Evolutionary conservation across 2,113 vertebrate species (phyloP).

Genomic region (Pogona vitticeps): DNA sequence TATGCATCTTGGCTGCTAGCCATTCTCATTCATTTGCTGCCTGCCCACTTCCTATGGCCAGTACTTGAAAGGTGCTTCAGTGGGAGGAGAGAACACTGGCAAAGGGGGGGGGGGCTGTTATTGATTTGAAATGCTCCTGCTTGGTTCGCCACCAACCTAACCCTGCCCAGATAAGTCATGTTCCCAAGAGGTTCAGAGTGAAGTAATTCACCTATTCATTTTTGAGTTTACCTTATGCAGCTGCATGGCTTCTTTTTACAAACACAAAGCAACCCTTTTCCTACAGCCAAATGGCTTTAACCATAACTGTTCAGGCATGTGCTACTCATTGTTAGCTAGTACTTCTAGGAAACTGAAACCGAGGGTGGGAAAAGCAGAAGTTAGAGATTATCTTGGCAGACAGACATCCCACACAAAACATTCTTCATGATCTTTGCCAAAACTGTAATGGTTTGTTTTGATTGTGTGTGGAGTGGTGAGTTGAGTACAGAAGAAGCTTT

Average conservation of each 20-base stretch:
- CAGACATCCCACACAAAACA: rapidly evolving
- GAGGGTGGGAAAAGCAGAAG: neutral
- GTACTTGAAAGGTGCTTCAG: neutral
- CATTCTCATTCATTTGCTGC: no score
- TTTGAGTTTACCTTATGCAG: neutral
- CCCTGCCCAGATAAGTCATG: neutral
- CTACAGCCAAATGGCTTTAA: neutral
- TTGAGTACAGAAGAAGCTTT: neutral
- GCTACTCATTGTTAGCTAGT: neutral
- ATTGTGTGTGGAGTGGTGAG: neutral
- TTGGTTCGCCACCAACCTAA: no score
- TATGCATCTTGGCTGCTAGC: neutral
- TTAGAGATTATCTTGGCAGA: neutral
- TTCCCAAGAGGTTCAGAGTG: neutral
- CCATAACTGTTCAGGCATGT: neutral
- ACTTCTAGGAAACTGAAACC: neutral
- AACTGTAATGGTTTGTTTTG: neutral
- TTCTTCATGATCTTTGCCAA: neutral
- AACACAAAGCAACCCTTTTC: neutral
- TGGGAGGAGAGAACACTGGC: neutral
- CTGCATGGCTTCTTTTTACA: neutral
- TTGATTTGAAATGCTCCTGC: no score
- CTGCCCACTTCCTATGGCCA: neutral
- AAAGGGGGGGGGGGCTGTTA: neutral
- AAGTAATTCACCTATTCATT: neutral